A percentile compares a stretch with the other conserved stretches of the same genome.
These are phyloP conservation scores for Oligia latruncula DNA, from an alignment of 2,888 invertebrate species.

Conservation along the genomic window DNA sequence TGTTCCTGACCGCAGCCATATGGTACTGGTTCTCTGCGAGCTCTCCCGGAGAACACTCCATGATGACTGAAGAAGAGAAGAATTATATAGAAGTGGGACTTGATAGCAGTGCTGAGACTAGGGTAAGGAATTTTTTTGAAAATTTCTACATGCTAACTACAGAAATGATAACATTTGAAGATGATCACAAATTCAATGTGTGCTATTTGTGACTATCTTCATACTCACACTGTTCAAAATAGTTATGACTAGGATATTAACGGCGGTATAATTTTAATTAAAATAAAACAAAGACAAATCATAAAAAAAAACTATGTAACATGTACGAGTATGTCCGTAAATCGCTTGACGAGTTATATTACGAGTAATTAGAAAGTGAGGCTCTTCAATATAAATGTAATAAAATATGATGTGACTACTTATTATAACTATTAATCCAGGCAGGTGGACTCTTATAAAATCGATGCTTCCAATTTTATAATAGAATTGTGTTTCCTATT, in stretches of 20 bases:
- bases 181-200: neutral
- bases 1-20: constrained; percentile 88
- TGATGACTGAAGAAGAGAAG: constrained; percentile 89
- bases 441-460: neutral
- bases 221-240: neutral
- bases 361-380: neutral
- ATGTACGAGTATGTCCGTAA: neutral
- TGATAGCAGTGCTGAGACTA: constrained; percentile 79
- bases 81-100: constrained; percentile 90
- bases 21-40: constrained; percentile 91
- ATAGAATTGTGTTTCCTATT: constrained; percentile 23
- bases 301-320: neutral
- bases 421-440: neutral
- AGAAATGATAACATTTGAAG: neutral
- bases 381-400: neutral
- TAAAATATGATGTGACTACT: neutral
- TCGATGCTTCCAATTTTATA: neutral
- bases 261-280: neutral
- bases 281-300: neutral
- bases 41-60: constrained; percentile 89
- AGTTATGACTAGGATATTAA: neutral
- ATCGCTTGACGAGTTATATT: neutral
- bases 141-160: neutral
- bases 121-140: constrained; percentile 42
- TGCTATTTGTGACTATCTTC: too few relatives aligned